Base-by-base conservation (phyloP, 1,140 invertebrate species). In the Heliconius congener region DNA sequence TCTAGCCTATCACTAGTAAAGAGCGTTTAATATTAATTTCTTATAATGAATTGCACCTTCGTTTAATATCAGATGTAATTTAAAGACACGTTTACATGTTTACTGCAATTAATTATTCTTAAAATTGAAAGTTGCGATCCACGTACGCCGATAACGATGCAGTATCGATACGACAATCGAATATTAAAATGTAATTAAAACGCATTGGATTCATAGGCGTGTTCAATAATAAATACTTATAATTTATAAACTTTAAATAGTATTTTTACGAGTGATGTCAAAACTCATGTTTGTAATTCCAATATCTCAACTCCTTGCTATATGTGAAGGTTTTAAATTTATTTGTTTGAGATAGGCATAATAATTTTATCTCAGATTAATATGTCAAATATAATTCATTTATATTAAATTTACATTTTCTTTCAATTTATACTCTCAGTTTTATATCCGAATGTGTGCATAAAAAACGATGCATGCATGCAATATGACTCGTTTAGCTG, bases 171-270 rank as follows among this genome's bases (percentile, higher is more conserved):
- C 82, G 86, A 89, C 90, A 90, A 91, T 91, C 90, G 88, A 88
- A 90, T 89, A 89, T 90, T 89, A 88, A 88, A 82, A 79, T 81
- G 75, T 91, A 93, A 93, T 93, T 92, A 92, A 93, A 93, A 88
- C 84, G 84, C 85, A 82, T 81, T 79, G 86, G 83, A 74, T 74
- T 66, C 66, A 23, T 77, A 72, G 34, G 71, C 27, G 79, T 27
- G 55, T 74, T 42, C 71, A 42, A 72, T 72, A 72, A 72, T 72
- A 39, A 39, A 39, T 72, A 39, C 84, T 55, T 55, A 57, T 74
- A 57, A 50, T 72, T 23, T 66, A n/a, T 27, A 30, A 27, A 30
- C 5, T 16, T 30, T 27, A 66, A 30, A 16, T 30, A 66, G n/a
- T 27, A 66, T 30, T 11, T 60, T 66, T 66, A 66, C 60, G 27